These are phyloP conservation scores for Nycticebus coucang DNA, from an alignment of 2,113 vertebrate species.

Conservation along the genomic window DNA sequence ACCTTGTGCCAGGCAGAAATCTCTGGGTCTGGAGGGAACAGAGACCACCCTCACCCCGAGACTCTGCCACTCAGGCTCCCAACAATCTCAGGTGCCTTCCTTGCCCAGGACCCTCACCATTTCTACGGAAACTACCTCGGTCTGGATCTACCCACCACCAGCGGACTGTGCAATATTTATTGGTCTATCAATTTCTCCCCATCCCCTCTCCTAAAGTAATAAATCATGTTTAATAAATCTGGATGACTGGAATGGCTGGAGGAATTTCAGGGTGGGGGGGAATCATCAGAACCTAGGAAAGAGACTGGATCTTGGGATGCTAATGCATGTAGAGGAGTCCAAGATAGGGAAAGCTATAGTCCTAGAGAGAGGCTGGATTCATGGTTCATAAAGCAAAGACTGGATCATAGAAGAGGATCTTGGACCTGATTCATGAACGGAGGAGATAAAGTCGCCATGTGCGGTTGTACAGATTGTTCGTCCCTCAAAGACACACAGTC, in stretches of 20 bases:
- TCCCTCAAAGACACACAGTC: background rate
- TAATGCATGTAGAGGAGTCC: background rate
- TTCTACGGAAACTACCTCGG: slow-evolving; percentile 63
- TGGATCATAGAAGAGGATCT: background rate
- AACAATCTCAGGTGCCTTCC: slow-evolving; percentile 44
- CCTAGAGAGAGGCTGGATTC: background rate
- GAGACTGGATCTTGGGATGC: background rate
- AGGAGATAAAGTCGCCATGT: background rate
- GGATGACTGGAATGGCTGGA: background rate
- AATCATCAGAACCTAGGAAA: background rate
- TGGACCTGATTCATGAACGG: background rate
- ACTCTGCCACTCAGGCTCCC: background rate
- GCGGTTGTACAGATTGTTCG: background rate
- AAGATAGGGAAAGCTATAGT: background rate
- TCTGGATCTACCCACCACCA: background rate
- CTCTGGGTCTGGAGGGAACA: background rate
- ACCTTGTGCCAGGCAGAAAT: background rate
- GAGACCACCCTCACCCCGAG: background rate
- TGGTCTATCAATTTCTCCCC: background rate
- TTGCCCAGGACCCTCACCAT: background rate
- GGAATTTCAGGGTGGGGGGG: background rate
- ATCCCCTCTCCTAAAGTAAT: slow-evolving; percentile 49
- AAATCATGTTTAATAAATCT: slow-evolving; percentile 60
- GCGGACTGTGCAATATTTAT: slow-evolving; percentile 61
- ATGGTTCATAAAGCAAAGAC: background rate